Conservation (phyloP, 2,113 vertebrate genomes). For the Mus spicilegus region DNA sequence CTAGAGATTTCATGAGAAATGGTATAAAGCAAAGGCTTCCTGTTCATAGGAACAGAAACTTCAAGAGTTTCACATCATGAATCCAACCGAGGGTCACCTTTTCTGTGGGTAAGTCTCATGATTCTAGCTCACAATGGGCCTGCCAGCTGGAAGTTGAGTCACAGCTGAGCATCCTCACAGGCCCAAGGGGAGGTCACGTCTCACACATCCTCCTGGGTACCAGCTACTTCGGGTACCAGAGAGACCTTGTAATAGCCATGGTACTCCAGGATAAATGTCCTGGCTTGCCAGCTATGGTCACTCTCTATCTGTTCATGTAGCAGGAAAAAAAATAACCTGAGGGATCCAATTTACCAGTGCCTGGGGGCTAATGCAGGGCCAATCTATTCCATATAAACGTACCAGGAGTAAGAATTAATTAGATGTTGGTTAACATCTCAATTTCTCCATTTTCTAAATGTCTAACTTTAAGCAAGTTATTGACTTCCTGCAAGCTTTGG, state of each 20-base stretch:
- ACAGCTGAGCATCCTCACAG: background rate
- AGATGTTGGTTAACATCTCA: background rate
- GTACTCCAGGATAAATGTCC: background rate
- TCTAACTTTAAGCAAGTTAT: background rate
- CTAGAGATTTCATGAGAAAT: conserved; percentile 64
- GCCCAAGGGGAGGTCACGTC: background rate
- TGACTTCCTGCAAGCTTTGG: background rate
- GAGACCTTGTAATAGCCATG: background rate
- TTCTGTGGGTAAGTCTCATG: conserved; percentile 62
- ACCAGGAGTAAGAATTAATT: background rate
- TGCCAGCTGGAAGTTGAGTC: background rate
- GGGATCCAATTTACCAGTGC: background rate
- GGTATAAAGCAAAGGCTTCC: conserved; percentile 24
- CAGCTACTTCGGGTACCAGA: background rate
- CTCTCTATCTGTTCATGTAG: background rate
- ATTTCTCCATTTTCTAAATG: background rate
- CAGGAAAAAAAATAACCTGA: conserved; percentile 8
- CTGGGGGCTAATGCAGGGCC: background rate
- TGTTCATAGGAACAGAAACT: conserved; percentile 71
- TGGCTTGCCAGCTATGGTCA: background rate
- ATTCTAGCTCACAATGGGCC: conserved; percentile 4
- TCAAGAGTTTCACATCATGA: conserved; percentile 68
- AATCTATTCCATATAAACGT: background rate
- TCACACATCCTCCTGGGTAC: background rate
- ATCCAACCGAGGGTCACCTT: conserved; percentile 60